Conservation (phyloP, 2,888 invertebrate species). For the Drosophila fungiperda region DNA sequence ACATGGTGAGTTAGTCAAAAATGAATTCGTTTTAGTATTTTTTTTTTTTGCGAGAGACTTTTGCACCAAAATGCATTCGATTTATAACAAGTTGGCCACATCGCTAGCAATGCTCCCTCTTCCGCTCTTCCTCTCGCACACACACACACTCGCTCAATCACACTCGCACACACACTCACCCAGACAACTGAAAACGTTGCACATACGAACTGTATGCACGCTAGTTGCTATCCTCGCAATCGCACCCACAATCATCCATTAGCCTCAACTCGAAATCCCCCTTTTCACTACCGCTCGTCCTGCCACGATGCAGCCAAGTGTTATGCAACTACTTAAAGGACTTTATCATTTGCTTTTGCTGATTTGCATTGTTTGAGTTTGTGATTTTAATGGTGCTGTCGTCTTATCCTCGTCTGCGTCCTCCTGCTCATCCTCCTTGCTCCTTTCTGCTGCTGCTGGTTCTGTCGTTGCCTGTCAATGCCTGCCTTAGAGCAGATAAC, state of each 20-base stretch:
- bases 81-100: conserved; percentile 58
- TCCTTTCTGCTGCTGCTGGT: neutral
- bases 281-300: neutral
- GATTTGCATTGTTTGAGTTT: conserved; percentile 68
- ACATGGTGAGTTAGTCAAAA: conserved; percentile 58
- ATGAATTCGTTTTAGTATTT: conserved; percentile 31
- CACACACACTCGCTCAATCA: conserved; percentile 2
- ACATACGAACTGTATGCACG: conserved; percentile 78
- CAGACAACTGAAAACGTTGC: conserved; percentile 75
- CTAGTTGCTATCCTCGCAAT: conserved; percentile 67
- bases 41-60: conserved; percentile 26
- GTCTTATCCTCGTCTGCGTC: conserved; percentile 5
- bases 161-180: conserved; percentile 39
- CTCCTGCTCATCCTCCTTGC: neutral
- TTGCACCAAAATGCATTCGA: conserved; percentile 54
- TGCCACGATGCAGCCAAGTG: conserved; percentile 73
- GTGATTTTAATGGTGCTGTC: conserved; percentile 63
- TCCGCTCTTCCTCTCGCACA: neutral
- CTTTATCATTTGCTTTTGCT: conserved; percentile 72
- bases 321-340: conserved; percentile 78
- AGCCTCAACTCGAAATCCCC: conserved; percentile 16
- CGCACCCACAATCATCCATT: conserved; percentile 43
- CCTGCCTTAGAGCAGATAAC: conserved; percentile 65
- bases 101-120: conserved; percentile 23
- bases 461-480: conserved; percentile 7